Conservation (phyloP, 92 coral and sea anemone genomes). For the Umimayanthus chanpuru region DNA sequence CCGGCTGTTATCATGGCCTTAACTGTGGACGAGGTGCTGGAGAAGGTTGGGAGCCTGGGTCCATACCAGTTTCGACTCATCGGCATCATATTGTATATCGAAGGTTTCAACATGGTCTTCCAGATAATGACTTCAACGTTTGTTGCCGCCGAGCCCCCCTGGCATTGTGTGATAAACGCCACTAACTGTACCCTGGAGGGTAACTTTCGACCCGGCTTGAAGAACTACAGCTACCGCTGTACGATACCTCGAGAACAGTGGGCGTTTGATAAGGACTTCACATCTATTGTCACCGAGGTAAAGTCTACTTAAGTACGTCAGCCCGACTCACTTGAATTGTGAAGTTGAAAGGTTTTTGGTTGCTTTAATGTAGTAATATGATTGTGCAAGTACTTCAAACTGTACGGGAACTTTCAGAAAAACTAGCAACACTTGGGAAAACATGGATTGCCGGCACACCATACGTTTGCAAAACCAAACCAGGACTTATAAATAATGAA, state of each 20-base stretch:
- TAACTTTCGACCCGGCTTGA: slow-evolving; percentile 51
- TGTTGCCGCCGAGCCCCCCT: slow-evolving; percentile 77
- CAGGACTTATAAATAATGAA: no score
- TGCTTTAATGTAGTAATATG: no score
- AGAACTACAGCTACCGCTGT: slow-evolving; percentile 70
- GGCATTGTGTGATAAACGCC: slow-evolving; percentile 71
- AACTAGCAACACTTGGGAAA: no score
- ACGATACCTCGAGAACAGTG: slow-evolving; percentile 72
- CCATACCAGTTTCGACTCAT: slow-evolving; percentile 72
- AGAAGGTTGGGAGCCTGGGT: slow-evolving; percentile 79
- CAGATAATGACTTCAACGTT: slow-evolving; percentile 62
- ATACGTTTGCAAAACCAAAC: no score
- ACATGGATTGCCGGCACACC: no score
- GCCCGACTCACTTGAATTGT: no score
- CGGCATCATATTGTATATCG: slow-evolving; percentile 52
- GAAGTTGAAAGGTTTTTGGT: no score
- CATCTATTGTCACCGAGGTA: slow-evolving; percentile 91
- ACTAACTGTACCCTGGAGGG: slow-evolving; percentile 68
- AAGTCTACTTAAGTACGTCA: neutral
- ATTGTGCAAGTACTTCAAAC: no score
- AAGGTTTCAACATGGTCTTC: slow-evolving; percentile 57
- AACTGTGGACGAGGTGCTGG: slow-evolving; percentile 68
- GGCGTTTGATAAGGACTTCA: slow-evolving; percentile 72
- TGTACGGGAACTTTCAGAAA: no score
- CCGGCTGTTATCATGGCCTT: slow-evolving; percentile 44